Evolutionary conservation across 2,888 invertebrate species (phyloP).

Genomic region (Lasioglossum morio): DNA sequence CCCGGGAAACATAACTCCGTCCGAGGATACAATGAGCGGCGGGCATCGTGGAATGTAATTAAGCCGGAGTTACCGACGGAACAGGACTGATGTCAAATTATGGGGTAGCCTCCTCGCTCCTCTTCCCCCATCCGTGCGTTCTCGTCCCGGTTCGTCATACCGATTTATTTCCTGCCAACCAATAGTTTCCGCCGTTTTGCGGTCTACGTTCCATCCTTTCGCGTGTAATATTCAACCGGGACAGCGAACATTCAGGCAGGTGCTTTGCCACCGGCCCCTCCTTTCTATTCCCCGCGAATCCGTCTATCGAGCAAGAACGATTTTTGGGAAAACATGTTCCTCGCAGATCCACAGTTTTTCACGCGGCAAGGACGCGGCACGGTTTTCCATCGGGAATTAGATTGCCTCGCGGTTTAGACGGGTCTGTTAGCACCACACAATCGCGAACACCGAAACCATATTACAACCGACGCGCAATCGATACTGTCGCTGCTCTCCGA

Average conservation of each 20-base stretch:
- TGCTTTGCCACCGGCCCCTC: neutral
- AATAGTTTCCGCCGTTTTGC: constrained; percentile 39
- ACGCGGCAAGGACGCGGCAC: neutral
- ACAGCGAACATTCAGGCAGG: neutral
- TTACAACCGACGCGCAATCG: constrained; percentile 48
- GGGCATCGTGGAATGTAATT: constrained; percentile 81
- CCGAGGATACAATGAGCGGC: constrained; percentile 76
- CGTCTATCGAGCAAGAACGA: neutral
- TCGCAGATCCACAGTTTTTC: neutral
- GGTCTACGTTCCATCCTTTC: constrained; percentile 34
- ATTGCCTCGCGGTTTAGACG: constrained; percentile 25
- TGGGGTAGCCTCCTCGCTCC: constrained; percentile 60
- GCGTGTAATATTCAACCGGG: constrained; percentile 10
- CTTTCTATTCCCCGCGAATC: neutral
- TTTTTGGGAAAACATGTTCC: neutral
- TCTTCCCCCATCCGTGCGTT: constrained; percentile 21
- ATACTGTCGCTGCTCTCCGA: constrained; percentile 44
- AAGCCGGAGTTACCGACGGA: constrained; percentile 78
- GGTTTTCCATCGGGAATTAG: constrained; percentile 11
- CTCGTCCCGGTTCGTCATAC: constrained; percentile 76
- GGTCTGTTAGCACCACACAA: constrained; percentile 27
- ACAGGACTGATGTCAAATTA: constrained; percentile 81
- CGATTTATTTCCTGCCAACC: constrained; percentile 77
- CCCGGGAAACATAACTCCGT: constrained; percentile 75
- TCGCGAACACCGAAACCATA: constrained; percentile 46